Evolutionary conservation across 2,888 invertebrate species (phyloP).

Genomic region (Trissolcus japonicus): DNA sequence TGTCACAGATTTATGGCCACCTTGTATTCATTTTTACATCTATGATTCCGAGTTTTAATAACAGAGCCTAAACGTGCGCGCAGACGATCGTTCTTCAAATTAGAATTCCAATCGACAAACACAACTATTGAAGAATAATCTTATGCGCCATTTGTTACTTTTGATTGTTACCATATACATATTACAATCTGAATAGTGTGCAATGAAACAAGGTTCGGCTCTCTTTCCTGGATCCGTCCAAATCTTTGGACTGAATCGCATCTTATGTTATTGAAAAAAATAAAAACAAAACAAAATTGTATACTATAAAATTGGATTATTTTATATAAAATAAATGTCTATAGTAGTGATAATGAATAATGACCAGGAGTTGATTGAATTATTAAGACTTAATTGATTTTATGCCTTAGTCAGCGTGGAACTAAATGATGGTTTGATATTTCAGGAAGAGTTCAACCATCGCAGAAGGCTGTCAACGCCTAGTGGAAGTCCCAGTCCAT

Average conservation of each 20-base stretch:
- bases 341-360: too few species aligned
- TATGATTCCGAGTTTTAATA: constrained; percentile 1
- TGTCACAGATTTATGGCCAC: constrained; percentile 36
- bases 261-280: too few species aligned
- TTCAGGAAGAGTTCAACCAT: constrained; percentile 82
- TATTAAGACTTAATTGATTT: too few species aligned
- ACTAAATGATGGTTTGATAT: constrained; percentile 52
- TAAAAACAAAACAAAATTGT: too few species aligned
- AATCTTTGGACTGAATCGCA: too few species aligned
- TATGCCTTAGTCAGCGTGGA: too few species aligned
- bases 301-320: too few species aligned
- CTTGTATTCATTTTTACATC: constrained; percentile 27
- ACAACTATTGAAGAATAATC: neutral
- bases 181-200: too few species aligned
- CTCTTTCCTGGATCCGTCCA: too few species aligned
- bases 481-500: constrained; percentile 82
- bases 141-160: neutral
- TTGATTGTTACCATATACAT: neutral
- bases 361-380: too few species aligned
- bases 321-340: too few species aligned
- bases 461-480: constrained; percentile 87
- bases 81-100: constrained; percentile 17
- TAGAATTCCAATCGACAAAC: constrained; percentile 3
- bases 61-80: neutral
- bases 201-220: too few species aligned